These are phyloP conservation scores for Carabus problematicus DNA, from an alignment of 2,888 invertebrate genomes.

Conservation along the genomic window DNA sequence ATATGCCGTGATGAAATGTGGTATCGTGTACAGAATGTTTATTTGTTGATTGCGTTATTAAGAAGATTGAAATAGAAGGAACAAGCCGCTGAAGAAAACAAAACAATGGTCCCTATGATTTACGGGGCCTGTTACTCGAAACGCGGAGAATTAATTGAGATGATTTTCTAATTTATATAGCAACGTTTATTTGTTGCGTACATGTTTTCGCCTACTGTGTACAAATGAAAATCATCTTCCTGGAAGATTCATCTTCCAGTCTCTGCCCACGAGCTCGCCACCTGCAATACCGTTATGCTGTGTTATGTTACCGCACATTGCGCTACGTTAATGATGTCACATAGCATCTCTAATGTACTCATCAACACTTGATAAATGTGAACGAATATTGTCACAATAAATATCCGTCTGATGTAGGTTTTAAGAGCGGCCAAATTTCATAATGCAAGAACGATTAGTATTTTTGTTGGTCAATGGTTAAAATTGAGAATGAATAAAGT, in stretches of 20 bases:
- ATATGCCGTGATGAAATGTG: not conserved
- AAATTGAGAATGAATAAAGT: no score
- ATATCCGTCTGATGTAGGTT: no score
- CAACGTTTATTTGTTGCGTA: slow-evolving; percentile 16
- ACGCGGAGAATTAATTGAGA: slow-evolving; percentile 21
- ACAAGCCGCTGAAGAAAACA: not conserved
- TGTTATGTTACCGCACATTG: not conserved
- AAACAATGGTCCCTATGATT: slow-evolving; percentile 2
- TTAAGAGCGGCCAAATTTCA: no score
- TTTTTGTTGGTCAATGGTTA: no score
- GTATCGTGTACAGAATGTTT: not conserved
- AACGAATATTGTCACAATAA: no score
- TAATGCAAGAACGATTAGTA: no score
- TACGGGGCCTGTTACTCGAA: not conserved
- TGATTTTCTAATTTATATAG: slow-evolving; percentile 30
- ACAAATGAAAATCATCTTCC: slow-evolving; percentile 41
- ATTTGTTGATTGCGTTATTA: not conserved
- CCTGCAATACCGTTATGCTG: not conserved
- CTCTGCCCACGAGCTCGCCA: slow-evolving; percentile 3
- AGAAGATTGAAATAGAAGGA: not conserved
- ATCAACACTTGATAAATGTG: no score
- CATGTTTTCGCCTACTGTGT: slow-evolving; percentile 36
- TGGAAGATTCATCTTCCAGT: slow-evolving; percentile 17
- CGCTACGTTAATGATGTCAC: not conserved
- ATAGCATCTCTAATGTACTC: no score